Base-by-base conservation (phyloP, 2,797 vertebrate species). In the Coreius guichenoti region DNA sequence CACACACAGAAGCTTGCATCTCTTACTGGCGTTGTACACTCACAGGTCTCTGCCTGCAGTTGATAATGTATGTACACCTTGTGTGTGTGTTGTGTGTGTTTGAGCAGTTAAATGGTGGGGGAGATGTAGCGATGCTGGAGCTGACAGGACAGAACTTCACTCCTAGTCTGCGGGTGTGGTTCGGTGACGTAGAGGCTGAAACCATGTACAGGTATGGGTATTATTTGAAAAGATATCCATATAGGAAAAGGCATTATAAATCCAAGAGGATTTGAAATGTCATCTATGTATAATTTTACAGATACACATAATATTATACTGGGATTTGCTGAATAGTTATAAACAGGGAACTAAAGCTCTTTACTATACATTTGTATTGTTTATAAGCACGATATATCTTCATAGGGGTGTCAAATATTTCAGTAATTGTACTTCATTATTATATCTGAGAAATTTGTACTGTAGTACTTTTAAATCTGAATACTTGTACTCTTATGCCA, bases 81-180 rank as follows among this genome's bases (percentile, higher is more conserved):
- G 13, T 83, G 6, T 74, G 39, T 81, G 21, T 56, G 8, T n/a
- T 9, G 8, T n/a, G 8, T 56, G 43, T 83, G 49, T 84, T 23
- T 67, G 47, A 72, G 31, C 92, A 99, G 98, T 94, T 99, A 78
- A 99, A 99, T 83, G 98, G 98, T 1, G 98, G 98, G 0, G 98
- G 98, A 45, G 98, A 99, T 36, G 98, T 99, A 89, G 98, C 98
- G 89, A 99, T 99, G 98, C 94, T 99, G 95, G 98, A 99, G 95
- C 96, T 99, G 85, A 99, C 98, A 16, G 98, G 98, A 90, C 98
- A 99, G 94, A 99, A 99, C 93, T 99, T 99, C 95, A 99, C 97
- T 95, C 97, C 98, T 91, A 98, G 99, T 94, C 95, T 99, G 90
- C 96, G 98, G 89, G 98, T 99, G 90, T 99, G 98, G 98, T 99